These are phyloP conservation scores for Zosterops japonicus DNA, from an alignment of 2,113 vertebrate genomes.

Conservation along the genomic window DNA sequence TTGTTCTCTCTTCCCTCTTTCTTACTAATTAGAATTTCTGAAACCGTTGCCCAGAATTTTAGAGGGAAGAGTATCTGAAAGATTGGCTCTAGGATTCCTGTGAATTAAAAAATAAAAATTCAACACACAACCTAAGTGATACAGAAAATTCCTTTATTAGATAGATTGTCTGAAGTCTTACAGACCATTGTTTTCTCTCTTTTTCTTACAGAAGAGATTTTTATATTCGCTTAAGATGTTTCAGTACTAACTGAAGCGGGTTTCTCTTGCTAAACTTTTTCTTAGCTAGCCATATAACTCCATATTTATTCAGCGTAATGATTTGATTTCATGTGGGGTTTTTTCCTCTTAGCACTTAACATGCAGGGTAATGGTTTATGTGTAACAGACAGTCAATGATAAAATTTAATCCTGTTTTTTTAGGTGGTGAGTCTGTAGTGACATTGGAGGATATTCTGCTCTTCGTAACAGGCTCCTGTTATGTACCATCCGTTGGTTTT, in stretches of 20 bases:
- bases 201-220: background rate
- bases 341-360: background rate
- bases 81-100: background rate
- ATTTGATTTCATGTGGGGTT: background rate
- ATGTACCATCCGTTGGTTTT: conserved; percentile 79
- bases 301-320: background rate
- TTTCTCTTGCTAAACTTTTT: background rate
- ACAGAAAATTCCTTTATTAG: background rate
- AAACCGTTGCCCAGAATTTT: background rate
- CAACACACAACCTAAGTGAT: background rate
- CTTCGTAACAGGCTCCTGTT: conserved; percentile 81
- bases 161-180: background rate
- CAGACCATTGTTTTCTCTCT: background rate
- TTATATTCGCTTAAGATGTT: background rate
- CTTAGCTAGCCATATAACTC: background rate
- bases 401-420: background rate
- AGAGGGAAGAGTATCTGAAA: background rate
- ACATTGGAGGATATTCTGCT: conserved; percentile 86
- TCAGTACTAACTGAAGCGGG: background rate
- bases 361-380: background rate
- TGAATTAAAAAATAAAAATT: background rate
- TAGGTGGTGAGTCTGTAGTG: conserved; percentile 82
- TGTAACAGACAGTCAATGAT: background rate
- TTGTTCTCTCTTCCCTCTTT: background rate
- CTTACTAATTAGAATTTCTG: background rate